A percentile compares a stretch with the other conserved stretches of the same genome.
Evolutionary conservation across 2,888 invertebrate species (phyloP).

Genomic region (Epinotia demarniana): DNA sequence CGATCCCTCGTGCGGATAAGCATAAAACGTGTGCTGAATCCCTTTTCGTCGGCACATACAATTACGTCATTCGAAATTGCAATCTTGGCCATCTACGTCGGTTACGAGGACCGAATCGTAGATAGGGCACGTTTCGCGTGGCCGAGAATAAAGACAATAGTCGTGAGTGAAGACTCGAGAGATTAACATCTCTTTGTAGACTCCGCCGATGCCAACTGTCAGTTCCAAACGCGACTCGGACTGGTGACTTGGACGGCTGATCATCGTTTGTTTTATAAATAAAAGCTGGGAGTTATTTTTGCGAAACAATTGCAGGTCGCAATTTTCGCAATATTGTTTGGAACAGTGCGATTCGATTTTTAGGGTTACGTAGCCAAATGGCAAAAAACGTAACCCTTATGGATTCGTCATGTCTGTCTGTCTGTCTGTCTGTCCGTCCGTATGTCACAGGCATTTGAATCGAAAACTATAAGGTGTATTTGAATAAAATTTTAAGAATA

Average conservation of each 20-base stretch:
- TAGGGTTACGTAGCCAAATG: too few species aligned
- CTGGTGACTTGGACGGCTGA: conserved; percentile 21
- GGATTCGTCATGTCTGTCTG: too few species aligned
- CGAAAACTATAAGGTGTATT: too few species aligned
- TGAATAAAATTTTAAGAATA: too few species aligned
- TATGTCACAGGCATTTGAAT: too few species aligned
- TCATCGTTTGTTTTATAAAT: conserved; percentile 25
- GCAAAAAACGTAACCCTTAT: too few species aligned
- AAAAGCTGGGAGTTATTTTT: neutral
- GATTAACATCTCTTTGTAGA: conserved; percentile 65
- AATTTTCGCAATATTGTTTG: neutral
- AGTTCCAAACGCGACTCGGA: conserved; percentile 42
- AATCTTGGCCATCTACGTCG: conserved; percentile 41
- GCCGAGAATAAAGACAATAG: conserved; percentile 62
- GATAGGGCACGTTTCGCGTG: conserved; percentile 73
- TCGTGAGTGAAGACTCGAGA: conserved; percentile 50
- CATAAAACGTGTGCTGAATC: conserved; percentile 40
- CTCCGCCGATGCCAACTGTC: conserved; percentile 54
- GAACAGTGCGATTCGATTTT: neutral
- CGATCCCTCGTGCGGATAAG: conserved; percentile 38
- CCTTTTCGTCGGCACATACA: conserved; percentile 30
- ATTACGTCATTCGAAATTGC: conserved; percentile 40
- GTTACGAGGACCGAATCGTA: conserved; percentile 55
- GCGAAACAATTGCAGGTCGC: neutral
- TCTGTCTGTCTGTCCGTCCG: too few species aligned